phyloP scores from a whole-genome alignment of 2,113 vertebrate species.

The Loxodonta africana region DNA sequence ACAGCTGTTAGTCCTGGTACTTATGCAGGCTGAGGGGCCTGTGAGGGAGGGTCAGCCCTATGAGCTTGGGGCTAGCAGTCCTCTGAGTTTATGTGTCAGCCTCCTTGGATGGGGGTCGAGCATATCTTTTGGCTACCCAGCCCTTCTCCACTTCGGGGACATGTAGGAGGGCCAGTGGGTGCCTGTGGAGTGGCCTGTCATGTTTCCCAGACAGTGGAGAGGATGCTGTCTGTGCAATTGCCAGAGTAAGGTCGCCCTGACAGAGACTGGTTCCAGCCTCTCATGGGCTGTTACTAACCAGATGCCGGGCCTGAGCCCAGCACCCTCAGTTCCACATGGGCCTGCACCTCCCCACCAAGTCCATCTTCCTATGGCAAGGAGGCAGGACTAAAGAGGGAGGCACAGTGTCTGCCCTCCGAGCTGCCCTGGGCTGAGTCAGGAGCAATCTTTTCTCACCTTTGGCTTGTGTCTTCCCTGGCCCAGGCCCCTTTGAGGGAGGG shows the following conservation, averaged over 20 bases:
- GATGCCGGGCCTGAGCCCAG: background rate
- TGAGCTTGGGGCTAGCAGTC: background rate
- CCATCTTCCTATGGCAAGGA: background rate
- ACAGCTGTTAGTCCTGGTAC: too few relatives aligned
- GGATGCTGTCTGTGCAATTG: background rate
- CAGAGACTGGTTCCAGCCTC: background rate
- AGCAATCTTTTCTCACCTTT: background rate
- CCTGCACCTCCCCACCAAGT: background rate
- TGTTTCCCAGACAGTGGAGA: background rate
- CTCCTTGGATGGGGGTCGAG: too few relatives aligned
- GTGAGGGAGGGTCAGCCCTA: background rate
- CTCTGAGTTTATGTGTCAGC: background rate
- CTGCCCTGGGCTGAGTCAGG: background rate
- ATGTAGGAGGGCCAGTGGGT: background rate
- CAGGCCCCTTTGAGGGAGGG: background rate
- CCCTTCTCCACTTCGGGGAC: background rate
- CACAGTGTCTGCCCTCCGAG: too few relatives aligned
- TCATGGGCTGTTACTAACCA: background rate
- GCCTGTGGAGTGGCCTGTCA: background rate
- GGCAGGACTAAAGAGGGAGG: background rate
- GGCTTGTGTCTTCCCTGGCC: background rate
- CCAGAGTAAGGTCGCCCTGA: background rate
- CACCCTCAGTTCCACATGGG: background rate
- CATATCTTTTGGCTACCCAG: background rate
- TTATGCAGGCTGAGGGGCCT: background rate